Conservation (phyloP, 2,113 vertebrate species). For the Lamprotornis superbus region DNA sequence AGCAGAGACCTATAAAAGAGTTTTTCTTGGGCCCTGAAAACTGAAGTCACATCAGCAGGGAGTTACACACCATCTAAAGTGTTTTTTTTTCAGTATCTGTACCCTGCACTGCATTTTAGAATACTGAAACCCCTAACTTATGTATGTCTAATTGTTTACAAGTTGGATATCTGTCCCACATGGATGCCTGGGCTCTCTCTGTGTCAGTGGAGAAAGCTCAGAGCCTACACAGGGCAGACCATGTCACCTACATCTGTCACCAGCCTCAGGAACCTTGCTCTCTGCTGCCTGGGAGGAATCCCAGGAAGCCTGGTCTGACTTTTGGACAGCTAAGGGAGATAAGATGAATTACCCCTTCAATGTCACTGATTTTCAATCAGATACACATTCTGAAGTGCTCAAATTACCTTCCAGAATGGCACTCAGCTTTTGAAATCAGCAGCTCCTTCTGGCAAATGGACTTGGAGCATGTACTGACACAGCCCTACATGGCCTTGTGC, state of each 20-base stretch:
- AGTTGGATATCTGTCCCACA: neutral
- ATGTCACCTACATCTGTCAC: neutral
- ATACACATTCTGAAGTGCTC: neutral
- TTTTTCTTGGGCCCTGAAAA: neutral
- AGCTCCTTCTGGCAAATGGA: neutral
- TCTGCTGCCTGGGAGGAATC: neutral
- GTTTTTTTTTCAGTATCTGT: neutral
- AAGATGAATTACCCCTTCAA: neutral
- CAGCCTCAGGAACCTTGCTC: neutral
- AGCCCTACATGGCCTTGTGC: fast-evolving
- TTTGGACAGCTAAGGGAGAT: neutral
- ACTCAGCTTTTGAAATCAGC: neutral
- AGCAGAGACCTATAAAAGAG: neutral
- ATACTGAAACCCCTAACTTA: neutral
- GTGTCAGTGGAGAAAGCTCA: neutral
- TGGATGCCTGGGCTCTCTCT: neutral
- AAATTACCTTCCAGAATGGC: neutral
- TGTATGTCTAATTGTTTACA: neutral
- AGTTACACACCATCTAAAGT: fast-evolving
- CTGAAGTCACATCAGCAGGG: neutral
- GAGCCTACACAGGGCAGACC: fast-evolving
- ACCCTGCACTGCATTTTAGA: neutral
- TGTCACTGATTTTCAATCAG: neutral
- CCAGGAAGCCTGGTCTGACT: neutral
- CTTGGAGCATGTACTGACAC: neutral